These are phyloP conservation scores for Dicyrtoma fusca DNA, from an alignment of 2,888 invertebrate genomes.

Conservation along the genomic window DNA sequence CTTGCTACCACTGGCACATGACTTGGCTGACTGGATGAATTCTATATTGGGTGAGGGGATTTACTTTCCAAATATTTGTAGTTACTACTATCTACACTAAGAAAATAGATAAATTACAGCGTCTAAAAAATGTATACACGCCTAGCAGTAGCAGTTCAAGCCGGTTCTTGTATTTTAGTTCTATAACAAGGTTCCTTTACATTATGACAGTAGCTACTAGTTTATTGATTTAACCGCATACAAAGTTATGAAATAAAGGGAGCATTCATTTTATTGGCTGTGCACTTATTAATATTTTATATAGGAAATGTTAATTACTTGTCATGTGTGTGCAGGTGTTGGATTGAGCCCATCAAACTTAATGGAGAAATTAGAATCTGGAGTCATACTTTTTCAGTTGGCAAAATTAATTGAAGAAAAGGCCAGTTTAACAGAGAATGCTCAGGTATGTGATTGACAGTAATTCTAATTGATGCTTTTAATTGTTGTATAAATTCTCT, in stretches of 20 bases:
- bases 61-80: too few relatives aligned
- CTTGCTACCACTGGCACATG: conserved; percentile 54
- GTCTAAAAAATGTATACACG: too few relatives aligned
- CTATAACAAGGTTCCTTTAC: too few relatives aligned
- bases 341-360: conserved; percentile 69
- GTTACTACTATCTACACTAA: too few relatives aligned
- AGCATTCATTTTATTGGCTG: conserved; percentile 1
- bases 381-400: conserved; percentile 78
- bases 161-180: too few relatives aligned
- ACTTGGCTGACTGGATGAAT: conserved; percentile 55
- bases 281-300: neutral
- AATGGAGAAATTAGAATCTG: conserved; percentile 80
- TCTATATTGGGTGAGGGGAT: conserved; percentile 53
- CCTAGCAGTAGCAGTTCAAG: too few relatives aligned
- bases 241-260: too few relatives aligned
- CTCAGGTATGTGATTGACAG: conserved; percentile 58
- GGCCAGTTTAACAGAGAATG: conserved; percentile 70
- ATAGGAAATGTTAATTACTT: conserved; percentile 8
- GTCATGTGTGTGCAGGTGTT: conserved; percentile 37
- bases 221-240: too few relatives aligned
- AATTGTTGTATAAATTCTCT: neutral
- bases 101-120: too few relatives aligned
- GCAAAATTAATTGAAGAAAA: conserved; percentile 77
- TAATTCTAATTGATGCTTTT: too few relatives aligned
- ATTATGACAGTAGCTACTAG: too few relatives aligned